These are phyloP conservation scores for Arrhopalites spinosus DNA, from an alignment of 2,888 invertebrate genomes.

Conservation along the genomic window DNA sequence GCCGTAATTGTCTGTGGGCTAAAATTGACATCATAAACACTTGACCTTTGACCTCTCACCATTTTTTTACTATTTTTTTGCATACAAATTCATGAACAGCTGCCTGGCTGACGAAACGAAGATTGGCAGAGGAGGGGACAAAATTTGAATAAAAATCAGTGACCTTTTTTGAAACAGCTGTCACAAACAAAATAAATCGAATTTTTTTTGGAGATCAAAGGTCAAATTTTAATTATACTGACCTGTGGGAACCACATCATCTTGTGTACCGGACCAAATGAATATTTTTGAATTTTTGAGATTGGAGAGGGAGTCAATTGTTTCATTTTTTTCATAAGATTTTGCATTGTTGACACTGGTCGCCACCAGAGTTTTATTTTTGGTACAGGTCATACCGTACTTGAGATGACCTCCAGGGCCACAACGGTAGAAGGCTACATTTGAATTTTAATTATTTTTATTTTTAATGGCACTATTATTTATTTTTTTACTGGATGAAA, in stretches of 20 bases:
- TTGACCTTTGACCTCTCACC: no score
- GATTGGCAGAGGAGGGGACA: neutral
- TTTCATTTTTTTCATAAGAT: conserved; percentile 1
- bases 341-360: conserved; percentile 1
- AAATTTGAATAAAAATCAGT: conserved; percentile 10
- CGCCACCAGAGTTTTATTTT: conserved; percentile 1
- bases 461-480: no score
- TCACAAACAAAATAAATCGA: neutral
- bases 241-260: conserved; percentile 16
- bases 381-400: conserved; percentile 14
- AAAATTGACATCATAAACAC: no score
- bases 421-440: conserved; percentile 13
- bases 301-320: conserved; percentile 20
- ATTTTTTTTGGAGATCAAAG: no score
- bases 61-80: no score
- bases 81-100: conserved; percentile 26
- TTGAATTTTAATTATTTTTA: no score
- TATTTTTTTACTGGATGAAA: conserved; percentile 6
- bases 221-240: neutral
- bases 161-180: conserved; percentile 15
- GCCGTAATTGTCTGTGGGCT: conserved; percentile 21
- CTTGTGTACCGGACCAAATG: conserved; percentile 16
- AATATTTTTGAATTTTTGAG: conserved; percentile 7
- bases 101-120: neutral
- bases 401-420: neutral